Evolutionary conservation across 2,888 invertebrate genomes (phyloP), one percentile per base, ranked within the genome.

Genomic region (Cacoxenus indagator): DNA sequence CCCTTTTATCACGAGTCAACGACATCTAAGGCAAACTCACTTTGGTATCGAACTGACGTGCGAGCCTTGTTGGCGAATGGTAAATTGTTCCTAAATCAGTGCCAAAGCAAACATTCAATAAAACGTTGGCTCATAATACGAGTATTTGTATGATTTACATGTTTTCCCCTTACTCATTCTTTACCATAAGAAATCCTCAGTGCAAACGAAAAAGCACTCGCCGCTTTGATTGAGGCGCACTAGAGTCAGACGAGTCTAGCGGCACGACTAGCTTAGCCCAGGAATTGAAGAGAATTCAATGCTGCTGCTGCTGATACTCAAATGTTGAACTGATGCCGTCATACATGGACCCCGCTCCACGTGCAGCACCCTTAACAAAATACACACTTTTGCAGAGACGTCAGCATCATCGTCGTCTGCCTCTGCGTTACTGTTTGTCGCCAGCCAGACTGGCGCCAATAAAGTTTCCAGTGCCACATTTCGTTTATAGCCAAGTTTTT

Each of bases 381-480:
- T 37, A 14, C 37, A 37, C 3, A n/a, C 48, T 9, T 48, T 19
- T n/a, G n/a, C 48, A 48, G 17, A 14, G 17, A 9, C 48, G 48
- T 48, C 37, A 11, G 37, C 48, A 17, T 19, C n/a, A 48, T 48
- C 19, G 48, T n/a, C 19, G 48, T 48, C 11, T 26, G 55, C 26
- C 27, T 22, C 19, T 26, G 54, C 26, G 54, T 54, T n/a, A 26
- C 19, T 27, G 45, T 45, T 31, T 27, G 45, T 45, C 27, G 46
- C 46, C 67, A 48, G 67, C 61, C 67, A 61, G 59, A 22, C 68
- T 83, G 85, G 84, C 84, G 85, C 84, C 85, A 82, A 83, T 79
- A 82, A 84, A 84, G 79, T 83, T 83, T 82, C 76, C 78, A 81
- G 79, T 81, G 81, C 81, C 81, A 81, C 80, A 81, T 82, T 81